A percentile compares a stretch with the other conserved stretches of the same genome.
phyloP scores from a whole-genome alignment of 2,888 invertebrate genomes.

The Lypha dubia region DNA sequence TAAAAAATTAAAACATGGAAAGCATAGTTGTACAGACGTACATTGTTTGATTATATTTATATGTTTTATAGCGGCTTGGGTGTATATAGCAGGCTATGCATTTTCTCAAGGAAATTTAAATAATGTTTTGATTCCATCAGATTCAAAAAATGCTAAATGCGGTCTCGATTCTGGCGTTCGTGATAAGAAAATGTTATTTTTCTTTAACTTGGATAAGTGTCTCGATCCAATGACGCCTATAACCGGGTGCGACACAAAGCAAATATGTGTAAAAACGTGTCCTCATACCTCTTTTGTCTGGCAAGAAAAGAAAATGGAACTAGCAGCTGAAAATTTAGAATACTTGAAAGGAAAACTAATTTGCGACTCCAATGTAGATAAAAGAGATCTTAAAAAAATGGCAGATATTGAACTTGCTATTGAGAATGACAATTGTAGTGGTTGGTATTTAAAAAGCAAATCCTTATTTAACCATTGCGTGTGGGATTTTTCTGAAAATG shows the following conservation, averaged over 20 bases:
- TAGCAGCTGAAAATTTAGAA: constrained; percentile 82
- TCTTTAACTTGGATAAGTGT: constrained; percentile 93
- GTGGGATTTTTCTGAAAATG: constrained; percentile 80
- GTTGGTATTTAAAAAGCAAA: constrained; percentile 88
- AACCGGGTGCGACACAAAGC: constrained; percentile 89
- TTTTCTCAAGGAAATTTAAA: constrained; percentile 88
- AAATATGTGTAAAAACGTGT: constrained; percentile 89
- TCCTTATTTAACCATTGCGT: constrained; percentile 85
- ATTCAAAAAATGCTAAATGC: constrained; percentile 91
- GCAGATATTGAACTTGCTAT: constrained; percentile 84
- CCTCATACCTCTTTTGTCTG: constrained; percentile 86
- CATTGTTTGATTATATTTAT: constrained; percentile 92
- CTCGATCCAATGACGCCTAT: constrained; percentile 88
- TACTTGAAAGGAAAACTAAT: constrained; percentile 83
- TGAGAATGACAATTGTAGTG: constrained; percentile 86
- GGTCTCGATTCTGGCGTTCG: constrained; percentile 89
- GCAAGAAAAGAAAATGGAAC: constrained; percentile 75
- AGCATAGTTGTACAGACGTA: constrained; percentile 94
- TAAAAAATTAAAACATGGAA: constrained; percentile 78
- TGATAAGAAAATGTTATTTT: constrained; percentile 89
- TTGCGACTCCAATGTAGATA: constrained; percentile 85
- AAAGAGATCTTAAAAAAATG: constrained; percentile 80
- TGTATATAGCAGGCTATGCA: constrained; percentile 89
- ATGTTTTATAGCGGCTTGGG: constrained; percentile 91
- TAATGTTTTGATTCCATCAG: constrained; percentile 90